Evolutionary conservation across 2,113 vertebrate species (phyloP), one percentile per base, ranked within the genome.

Genomic region (Brevimyrus niger): DNA sequence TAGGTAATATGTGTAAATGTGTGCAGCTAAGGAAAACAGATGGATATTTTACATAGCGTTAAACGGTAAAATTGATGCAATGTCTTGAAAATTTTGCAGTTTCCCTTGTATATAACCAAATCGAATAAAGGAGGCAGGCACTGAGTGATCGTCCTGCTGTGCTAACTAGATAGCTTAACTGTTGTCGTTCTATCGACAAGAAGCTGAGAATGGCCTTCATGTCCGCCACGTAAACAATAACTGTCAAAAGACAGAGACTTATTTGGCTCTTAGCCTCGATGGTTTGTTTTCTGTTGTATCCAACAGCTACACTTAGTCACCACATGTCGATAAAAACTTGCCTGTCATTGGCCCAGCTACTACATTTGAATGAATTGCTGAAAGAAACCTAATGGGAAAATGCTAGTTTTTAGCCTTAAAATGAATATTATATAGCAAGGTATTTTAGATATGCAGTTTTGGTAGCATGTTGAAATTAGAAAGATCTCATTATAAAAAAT

Each of bases 111-210:
- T 80, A 80, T 80, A 42, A 38, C 13, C 0, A n/a, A 80, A 42
- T 42, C 5, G 35, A 80, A 80, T 80, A 80, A 80, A 42, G 15
- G 13, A 69, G 31, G 35, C 35, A 42, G 31, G 35, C 35, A 8
- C 73, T 80, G 73, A 80, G 15, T 80, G 73, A 80, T 80, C 21
- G 73, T 42, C 73, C 73, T 2, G 4, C 73, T 80, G 31, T 80
- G 35, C 35, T 80, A 80, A 80, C 31, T 80, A 80, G 73, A 80
- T 80, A 80, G 73, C 73, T 80, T 80, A 80, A 80, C 73, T 19
- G 73, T 80, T 80, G 73, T 80, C 73, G 4, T 42, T 80, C 35
- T 80, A 42, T 80, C 73, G 73, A 42, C 73, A 80, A 80, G 73
- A 80, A 80, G 10, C 73, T 19, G 73, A 80, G 73, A 80, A 80